These are phyloP conservation scores for Megaceryle alcyon DNA, from an alignment of 2,797 vertebrate species.

Conservation along the genomic window DNA sequence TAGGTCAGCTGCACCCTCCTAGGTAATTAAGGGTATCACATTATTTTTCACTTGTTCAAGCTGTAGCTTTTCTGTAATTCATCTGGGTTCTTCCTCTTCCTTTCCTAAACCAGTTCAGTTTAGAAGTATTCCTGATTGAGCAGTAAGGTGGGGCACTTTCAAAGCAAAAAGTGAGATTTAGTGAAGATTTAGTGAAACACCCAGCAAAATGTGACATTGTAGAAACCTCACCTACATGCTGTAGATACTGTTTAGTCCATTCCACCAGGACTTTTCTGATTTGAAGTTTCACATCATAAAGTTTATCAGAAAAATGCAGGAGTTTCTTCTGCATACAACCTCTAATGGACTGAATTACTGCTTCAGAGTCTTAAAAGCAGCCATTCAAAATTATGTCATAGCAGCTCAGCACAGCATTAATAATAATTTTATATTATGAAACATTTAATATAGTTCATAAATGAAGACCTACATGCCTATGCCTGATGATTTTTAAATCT, in stretches of 20 bases:
- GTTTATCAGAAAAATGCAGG: background rate
- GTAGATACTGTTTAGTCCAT: background rate
- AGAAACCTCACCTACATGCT: background rate
- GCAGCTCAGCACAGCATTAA: background rate
- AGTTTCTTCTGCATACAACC: background rate
- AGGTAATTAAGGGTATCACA: background rate
- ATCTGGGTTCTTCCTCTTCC: background rate
- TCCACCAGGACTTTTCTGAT: background rate
- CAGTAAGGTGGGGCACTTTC: background rate
- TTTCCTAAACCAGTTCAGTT: background rate
- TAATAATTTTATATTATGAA: background rate
- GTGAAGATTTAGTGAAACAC: background rate
- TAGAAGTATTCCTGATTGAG: background rate
- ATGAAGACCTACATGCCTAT: background rate
- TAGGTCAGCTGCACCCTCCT: background rate
- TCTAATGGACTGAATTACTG: background rate
- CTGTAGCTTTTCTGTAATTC: background rate
- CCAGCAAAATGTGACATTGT: background rate
- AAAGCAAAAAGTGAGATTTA: background rate
- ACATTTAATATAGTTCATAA: background rate
- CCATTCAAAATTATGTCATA: background rate
- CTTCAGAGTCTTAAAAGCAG: background rate
- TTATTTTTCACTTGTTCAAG: background rate
- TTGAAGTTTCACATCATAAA: background rate
- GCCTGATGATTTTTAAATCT: background rate